Percentiles rank a stretch among this genome's conserved stretches.
Evolutionary conservation across 2,888 invertebrate species (phyloP).

Genomic region (Dryococelus australis): DNA sequence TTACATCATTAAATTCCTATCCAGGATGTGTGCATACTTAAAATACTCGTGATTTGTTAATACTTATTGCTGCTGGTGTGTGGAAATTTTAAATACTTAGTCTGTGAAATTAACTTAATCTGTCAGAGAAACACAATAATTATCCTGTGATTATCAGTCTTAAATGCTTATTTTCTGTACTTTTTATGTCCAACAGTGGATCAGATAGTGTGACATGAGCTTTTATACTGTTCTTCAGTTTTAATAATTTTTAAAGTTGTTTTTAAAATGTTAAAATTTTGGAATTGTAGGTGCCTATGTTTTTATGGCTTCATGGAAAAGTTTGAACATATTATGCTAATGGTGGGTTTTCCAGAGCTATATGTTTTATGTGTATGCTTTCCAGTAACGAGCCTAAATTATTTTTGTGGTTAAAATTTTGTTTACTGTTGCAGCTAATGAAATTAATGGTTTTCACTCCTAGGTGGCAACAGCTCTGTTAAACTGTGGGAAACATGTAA

Average conservation of each 20-base stretch:
- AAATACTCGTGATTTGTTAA: not conserved
- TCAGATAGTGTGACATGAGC: not conserved
- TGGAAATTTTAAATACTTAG: not conserved
- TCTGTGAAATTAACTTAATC: not conserved
- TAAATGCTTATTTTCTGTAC: not conserved
- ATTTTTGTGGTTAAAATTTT: not conserved
- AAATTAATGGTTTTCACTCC: not conserved
- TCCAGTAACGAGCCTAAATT: not conserved
- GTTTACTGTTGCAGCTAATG: not conserved
- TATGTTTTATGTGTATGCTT: not conserved
- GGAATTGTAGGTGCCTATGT: not conserved
- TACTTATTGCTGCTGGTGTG: not conserved
- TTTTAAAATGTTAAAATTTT: not conserved
- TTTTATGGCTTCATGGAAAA: not conserved
- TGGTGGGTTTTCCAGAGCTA: not conserved
- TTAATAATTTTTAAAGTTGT: not conserved
- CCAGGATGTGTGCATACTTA: not conserved
- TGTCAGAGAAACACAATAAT: not conserved
- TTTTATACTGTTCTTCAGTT: not conserved
- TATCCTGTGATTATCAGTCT: not conserved
- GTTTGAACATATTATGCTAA: not conserved
- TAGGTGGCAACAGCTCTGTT: not conserved
- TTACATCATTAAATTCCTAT: not conserved
- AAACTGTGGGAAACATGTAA: not conserved
- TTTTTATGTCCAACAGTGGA: not conserved